phyloP scores from a whole-genome alignment of 2,797 vertebrate genomes.

The Gymnoscopelus braueri region DNA sequence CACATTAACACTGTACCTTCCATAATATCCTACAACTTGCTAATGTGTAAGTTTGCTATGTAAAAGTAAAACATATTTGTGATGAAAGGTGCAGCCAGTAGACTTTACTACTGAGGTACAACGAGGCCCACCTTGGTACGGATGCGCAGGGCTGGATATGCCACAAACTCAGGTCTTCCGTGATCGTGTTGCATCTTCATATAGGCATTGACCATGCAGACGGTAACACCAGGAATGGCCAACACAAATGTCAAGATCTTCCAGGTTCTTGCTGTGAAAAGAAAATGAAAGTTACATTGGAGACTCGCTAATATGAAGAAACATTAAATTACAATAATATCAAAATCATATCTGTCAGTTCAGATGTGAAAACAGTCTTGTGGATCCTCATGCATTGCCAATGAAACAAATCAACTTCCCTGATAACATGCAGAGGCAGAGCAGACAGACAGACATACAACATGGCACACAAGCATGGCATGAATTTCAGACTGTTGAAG shows the following conservation, averaged over 20 bases:
- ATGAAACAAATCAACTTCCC: not conserved
- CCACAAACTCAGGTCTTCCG: slow-evolving; percentile 69
- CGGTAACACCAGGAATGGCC: slow-evolving; percentile 83
- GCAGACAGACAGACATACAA: not conserved
- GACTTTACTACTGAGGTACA: too few species aligned
- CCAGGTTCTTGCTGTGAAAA: slow-evolving; percentile 83
- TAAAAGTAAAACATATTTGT: too few species aligned
- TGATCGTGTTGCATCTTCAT: slow-evolving; percentile 75
- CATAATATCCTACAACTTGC: not conserved
- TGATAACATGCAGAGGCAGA: too few species aligned
- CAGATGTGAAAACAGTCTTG: slow-evolving; percentile 1
- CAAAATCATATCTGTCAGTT: not conserved
- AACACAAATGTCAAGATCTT: slow-evolving; percentile 80
- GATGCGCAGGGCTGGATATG: slow-evolving; percentile 86
- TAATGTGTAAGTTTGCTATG: not conserved
- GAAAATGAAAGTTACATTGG: not conserved
- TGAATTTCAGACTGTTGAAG: slow-evolving; percentile 4
- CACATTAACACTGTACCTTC: not conserved
- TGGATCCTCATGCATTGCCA: not conserved
- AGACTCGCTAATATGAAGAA: not conserved
- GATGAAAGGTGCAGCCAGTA: too few species aligned
- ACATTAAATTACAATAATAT: not conserved
- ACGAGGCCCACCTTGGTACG: slow-evolving; percentile 85
- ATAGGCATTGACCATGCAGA: slow-evolving; percentile 86
- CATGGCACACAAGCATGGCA: slow-evolving; percentile 7